Evolutionary conservation across 2,888 invertebrate genomes (phyloP), one percentile per base, ranked within the genome.

Genomic region (Taenaris catops): DNA sequence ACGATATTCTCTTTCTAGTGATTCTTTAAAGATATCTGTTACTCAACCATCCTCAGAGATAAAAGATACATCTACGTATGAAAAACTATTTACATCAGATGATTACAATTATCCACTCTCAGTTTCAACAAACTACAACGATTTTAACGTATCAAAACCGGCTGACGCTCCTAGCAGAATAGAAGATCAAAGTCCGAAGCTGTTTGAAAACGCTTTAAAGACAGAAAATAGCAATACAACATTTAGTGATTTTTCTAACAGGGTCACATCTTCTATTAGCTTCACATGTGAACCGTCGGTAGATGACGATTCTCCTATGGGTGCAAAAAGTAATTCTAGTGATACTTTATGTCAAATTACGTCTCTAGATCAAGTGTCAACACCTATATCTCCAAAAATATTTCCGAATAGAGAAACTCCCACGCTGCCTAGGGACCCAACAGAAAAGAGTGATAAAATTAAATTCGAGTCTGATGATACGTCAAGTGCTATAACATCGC

Each of bases 261-360:
- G 76, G 55, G 83, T 87, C 25, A 87, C 87, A 47, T 87, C 87
- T 34, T 88, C 87, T 31, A 80, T 88, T 58, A 87, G 87, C 53
- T 87, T 87, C 51, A 86, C 87, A 17, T 87, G 81, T 40, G 87
- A 88, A 51, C 78, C 78, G 32, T 86, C 87, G 20, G 64, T 60
- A 26, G 87, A 86, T 31, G 87, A 87, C 24, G 83, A 84, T 52
- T 87, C 84, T 3, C 79, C 76, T 5, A 78, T 67, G 29, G 83
- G 79, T 43, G 78, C 73, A 34, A 86, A 86, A 48, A 87, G 74
- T 56, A 88, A 87, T 51, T 88, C 87, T 35, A 87, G 87, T 56
- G 87, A 88, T 64, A 88, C 87, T 2, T 62, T 88, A 49, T 88
- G 87, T 73, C 87, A 88, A 70, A 86, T 88, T 40, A 75, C 76